Evolutionary conservation across 2,797 vertebrate genomes (phyloP).

Genomic region (Syncerus caffer): DNA sequence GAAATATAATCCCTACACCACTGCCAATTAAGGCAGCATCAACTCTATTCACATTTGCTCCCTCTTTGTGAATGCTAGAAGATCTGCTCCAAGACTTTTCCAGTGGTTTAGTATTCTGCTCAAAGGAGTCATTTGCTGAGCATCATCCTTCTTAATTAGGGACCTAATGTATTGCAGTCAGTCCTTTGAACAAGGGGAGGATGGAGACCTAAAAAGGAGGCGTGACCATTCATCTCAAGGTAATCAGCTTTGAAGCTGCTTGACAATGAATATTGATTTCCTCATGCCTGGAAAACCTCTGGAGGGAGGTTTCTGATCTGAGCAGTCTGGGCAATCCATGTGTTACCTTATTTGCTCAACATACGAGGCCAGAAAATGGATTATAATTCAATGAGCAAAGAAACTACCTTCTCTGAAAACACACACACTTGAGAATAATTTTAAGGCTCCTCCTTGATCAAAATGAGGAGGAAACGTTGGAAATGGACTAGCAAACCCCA

Average conservation of each 20-base stretch:
- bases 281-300: not conserved
- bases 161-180: not conserved
- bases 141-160: conserved; percentile 5
- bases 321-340: not conserved
- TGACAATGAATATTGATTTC: conserved; percentile 45
- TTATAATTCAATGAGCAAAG: not conserved
- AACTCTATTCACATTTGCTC: not conserved
- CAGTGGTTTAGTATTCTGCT: conserved; percentile 22
- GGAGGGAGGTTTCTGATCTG: not conserved
- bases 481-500: not conserved
- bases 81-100: not conserved
- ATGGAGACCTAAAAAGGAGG: conserved; percentile 19
- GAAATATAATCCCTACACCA: not conserved
- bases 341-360: not conserved
- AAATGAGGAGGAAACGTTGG: not conserved
- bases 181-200: not conserved
- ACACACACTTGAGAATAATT: not conserved
- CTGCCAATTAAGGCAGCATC: not conserved
- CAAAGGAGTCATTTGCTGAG: conserved; percentile 37
- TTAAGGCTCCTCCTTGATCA: not conserved
- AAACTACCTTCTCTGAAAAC: not conserved
- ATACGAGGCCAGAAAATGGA: not conserved
- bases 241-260: conserved; percentile 13
- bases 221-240: not conserved
- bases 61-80: not conserved